phyloP scores from a whole-genome alignment of 2,113 vertebrate genomes.

The Ranitomeya variabilis region DNA sequence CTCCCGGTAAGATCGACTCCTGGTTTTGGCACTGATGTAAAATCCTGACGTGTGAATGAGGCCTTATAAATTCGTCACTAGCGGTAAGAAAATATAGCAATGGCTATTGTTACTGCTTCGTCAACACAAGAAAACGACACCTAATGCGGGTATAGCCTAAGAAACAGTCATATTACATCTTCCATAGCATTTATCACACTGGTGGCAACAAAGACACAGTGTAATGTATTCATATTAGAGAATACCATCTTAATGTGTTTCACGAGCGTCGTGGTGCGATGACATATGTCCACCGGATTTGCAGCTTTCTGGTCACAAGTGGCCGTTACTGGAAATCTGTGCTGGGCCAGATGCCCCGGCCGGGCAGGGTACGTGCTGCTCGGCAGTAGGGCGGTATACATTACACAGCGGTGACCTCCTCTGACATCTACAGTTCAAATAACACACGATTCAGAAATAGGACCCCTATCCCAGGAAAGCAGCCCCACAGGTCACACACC shows the following conservation, averaged over 20 bases:
- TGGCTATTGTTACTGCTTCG: not conserved
- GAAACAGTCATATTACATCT: not conserved
- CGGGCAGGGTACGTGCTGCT: slow-evolving; percentile 1
- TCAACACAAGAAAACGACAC: not conserved
- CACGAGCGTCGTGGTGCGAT: not conserved
- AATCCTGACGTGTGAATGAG: too few species aligned
- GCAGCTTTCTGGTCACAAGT: slow-evolving; percentile 8
- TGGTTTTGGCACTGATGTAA: too few species aligned
- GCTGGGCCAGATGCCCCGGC: not conserved
- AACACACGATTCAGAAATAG: slow-evolving; percentile 43
- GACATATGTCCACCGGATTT: slow-evolving; percentile 6
- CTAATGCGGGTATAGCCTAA: not conserved
- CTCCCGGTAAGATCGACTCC: too few species aligned
- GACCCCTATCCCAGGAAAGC: slow-evolving; percentile 39
- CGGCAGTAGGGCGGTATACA: slow-evolving; percentile 17
- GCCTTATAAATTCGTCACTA: too few species aligned
- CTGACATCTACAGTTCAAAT: slow-evolving; percentile 50
- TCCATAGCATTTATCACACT: not conserved
- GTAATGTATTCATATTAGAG: not conserved
- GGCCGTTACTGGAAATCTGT: slow-evolving; percentile 34
- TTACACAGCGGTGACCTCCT: slow-evolving; percentile 45
- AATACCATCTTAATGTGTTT: not conserved
- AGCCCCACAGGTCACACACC: slow-evolving; percentile 35
- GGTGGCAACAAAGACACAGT: not conserved
- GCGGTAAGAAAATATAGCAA: not conserved